These are phyloP conservation scores for Brachirus orientalis DNA, from an alignment of 2,113 vertebrate species.

Conservation along the genomic window DNA sequence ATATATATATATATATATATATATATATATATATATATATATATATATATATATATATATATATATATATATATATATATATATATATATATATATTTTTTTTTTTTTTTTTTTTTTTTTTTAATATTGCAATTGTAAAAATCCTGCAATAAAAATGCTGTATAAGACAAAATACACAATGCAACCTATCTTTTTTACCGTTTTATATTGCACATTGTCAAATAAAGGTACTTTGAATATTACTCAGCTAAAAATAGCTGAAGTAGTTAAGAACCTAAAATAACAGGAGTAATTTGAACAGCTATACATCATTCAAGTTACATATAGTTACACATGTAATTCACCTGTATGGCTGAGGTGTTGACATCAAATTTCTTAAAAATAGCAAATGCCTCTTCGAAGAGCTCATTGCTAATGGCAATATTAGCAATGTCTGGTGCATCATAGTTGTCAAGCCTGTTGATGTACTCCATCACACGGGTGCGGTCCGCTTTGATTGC, in stretches of 20 bases:
- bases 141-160: too few relatives aligned
- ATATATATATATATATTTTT: too few relatives aligned
- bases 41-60: too few relatives aligned
- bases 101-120: too few relatives aligned
- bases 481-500: slow-evolving; percentile 93
- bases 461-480: slow-evolving; percentile 94
- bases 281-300: neutral
- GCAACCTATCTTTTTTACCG: too few relatives aligned
- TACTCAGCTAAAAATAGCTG: neutral
- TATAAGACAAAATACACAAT: too few relatives aligned
- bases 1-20: too few relatives aligned
- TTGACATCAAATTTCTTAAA: slow-evolving; percentile 95
- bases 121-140: too few relatives aligned
- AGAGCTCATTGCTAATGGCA: slow-evolving; percentile 90
- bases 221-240: neutral
- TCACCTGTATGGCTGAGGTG: slow-evolving; percentile 91
- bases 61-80: too few relatives aligned
- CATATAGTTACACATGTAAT: neutral
- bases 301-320: neutral
- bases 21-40: too few relatives aligned
- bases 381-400: slow-evolving; percentile 93
- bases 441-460: slow-evolving; percentile 91
- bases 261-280: too few relatives aligned
- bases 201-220: neutral
- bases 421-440: slow-evolving; percentile 93